These are phyloP conservation scores for Gymnosoma rotundatum DNA, from an alignment of 2,888 invertebrate species.

Conservation along the genomic window DNA sequence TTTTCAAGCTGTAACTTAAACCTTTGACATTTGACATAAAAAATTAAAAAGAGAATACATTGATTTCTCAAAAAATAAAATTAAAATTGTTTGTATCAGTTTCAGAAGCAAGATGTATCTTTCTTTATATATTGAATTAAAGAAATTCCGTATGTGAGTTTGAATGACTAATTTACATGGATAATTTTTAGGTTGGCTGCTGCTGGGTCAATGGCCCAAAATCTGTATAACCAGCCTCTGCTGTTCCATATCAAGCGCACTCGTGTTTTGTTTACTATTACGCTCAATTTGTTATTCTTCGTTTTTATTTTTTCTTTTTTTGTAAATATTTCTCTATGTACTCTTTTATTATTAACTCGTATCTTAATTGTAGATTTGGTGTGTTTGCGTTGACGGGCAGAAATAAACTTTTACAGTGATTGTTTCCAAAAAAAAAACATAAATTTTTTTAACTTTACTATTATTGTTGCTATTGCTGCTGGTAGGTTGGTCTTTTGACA, in stretches of 20 bases:
- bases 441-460: conserved; percentile 30
- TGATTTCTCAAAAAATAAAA: no score
- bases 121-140: not conserved
- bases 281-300: conserved; percentile 11
- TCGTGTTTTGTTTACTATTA: conserved; percentile 49
- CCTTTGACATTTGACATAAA: no score
- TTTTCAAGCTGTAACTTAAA: no score
- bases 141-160: not conserved
- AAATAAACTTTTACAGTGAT: not conserved
- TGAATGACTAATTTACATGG: conserved; percentile 43
- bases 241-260: conserved; percentile 45
- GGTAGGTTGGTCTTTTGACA: conserved; percentile 63
- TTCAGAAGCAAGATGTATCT: no score
- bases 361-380: conserved; percentile 26
- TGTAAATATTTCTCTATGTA: conserved; percentile 6
- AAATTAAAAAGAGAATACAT: no score
- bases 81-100: no score
- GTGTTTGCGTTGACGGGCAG: not conserved
- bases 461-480: conserved; percentile 54
- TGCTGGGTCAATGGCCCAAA: conserved; percentile 67
- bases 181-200: conserved; percentile 24
- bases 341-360: conserved; percentile 21
- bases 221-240: conserved; percentile 48
- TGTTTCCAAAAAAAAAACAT: conserved; percentile 43
- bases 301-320: not conserved